A percentile compares a stretch with the other conserved stretches of the same genome.
Conservation (phyloP, 2,113 vertebrate species). For the Antigone vipio region DNA sequence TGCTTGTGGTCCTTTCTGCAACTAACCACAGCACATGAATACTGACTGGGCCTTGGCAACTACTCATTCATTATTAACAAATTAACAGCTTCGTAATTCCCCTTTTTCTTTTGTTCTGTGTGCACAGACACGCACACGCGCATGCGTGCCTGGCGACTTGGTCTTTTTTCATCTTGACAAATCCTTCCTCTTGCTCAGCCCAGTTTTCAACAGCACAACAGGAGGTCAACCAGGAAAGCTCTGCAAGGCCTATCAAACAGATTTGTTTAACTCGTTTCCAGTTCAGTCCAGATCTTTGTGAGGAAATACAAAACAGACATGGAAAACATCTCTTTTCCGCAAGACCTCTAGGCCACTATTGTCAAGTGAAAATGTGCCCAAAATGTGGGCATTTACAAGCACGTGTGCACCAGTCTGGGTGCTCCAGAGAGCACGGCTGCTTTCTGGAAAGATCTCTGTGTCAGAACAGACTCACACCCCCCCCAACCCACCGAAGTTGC, state of each 20-base stretch:
- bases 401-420: background rate
- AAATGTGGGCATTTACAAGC: background rate
- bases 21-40: background rate
- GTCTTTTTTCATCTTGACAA: background rate
- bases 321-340: background rate
- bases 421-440: background rate
- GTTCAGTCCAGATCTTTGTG: background rate
- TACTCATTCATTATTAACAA: background rate
- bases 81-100: conserved; percentile 5
- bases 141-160: background rate
- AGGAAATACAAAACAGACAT: conserved; percentile 39
- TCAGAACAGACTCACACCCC: background rate
- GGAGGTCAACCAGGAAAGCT: background rate
- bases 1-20: background rate
- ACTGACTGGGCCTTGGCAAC: background rate
- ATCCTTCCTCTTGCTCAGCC: background rate
- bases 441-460: background rate
- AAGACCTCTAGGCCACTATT: background rate
- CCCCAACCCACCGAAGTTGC: background rate
- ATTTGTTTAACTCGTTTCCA: background rate
- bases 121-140: background rate
- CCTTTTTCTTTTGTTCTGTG: conserved; percentile 1
- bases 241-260: background rate
- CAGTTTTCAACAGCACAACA: background rate
- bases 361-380: background rate